Evolutionary conservation across 2,113 vertebrate genomes (phyloP).

Genomic region (Phalacrocorax aristotelis): DNA sequence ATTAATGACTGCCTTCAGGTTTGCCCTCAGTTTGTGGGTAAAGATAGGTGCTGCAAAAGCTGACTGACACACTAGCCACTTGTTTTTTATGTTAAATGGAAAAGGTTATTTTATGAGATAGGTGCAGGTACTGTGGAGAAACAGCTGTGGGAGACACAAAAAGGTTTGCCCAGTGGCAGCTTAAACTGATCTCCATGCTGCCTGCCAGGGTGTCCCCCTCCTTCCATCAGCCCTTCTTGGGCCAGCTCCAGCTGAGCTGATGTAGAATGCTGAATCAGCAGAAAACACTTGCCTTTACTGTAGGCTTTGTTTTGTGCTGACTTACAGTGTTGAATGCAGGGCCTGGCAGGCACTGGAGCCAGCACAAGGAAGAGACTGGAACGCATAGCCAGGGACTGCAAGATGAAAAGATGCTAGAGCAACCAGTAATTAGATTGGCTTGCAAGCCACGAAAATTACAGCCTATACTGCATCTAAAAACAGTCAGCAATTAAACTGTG

Average conservation of each 20-base stretch:
- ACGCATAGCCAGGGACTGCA: fast-evolving
- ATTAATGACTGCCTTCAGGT: background rate
- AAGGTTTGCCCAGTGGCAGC: background rate
- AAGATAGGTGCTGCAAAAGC: background rate
- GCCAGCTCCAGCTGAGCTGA: background rate
- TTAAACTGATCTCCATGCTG: background rate
- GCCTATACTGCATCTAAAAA: background rate
- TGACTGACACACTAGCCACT: background rate
- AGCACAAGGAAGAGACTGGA: background rate
- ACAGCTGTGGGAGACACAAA: background rate
- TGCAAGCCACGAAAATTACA: background rate
- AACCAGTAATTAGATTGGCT: background rate
- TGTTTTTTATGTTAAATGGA: background rate
- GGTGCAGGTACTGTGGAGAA: background rate
- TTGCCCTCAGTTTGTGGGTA: background rate
- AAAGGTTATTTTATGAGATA: background rate
- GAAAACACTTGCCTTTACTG: background rate
- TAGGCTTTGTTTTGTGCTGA: background rate
- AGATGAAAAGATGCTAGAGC: background rate
- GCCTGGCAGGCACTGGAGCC: background rate
- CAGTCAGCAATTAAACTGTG: background rate
- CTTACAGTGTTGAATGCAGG: background rate
- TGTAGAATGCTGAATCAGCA: background rate
- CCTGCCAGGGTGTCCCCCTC: background rate
- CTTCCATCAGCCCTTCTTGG: background rate